phyloP scores from a whole-genome alignment of 1,140 invertebrate genomes.

The Leptinotarsa undecemlineata region DNA sequence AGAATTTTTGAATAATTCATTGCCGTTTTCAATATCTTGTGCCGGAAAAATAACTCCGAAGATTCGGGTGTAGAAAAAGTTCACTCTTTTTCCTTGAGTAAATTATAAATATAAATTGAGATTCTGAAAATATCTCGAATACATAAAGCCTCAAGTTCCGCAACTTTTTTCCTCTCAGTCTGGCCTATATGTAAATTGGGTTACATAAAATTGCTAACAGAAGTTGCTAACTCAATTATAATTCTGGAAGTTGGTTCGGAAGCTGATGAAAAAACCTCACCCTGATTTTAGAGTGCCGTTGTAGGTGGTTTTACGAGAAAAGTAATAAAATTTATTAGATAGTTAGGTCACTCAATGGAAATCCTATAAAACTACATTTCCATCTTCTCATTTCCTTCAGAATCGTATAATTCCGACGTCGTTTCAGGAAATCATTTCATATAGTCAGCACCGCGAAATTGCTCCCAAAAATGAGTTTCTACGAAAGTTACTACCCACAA shows the following conservation, averaged over 20 bases:
- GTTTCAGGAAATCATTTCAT: too few relatives aligned
- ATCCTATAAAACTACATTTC: background rate
- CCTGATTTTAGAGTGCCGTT: background rate
- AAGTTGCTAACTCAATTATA: slow-evolving; percentile 5
- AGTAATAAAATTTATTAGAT: slow-evolving; percentile 1
- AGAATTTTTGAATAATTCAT: background rate
- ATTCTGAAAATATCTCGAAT: background rate
- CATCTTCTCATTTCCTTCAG: background rate
- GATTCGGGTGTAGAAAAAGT: background rate
- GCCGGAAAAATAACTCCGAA: background rate
- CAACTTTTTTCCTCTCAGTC: background rate
- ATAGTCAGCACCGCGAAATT: too few relatives aligned
- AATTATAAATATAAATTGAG: slow-evolving; percentile 6
- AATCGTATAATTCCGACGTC: background rate
- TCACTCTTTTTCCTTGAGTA: background rate
- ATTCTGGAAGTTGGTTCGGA: background rate
- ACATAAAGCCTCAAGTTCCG: background rate
- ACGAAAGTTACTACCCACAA: too few relatives aligned
- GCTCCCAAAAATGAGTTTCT: too few relatives aligned
- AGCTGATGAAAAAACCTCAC: background rate
- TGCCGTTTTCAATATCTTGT: background rate
- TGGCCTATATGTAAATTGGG: background rate
- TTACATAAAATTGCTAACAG: slow-evolving; percentile 6
- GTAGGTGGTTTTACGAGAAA: slow-evolving; percentile 3
- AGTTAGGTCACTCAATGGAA: background rate